Evolutionary conservation across 2,888 invertebrate genomes (phyloP).

Genomic region (Dicycla oo): DNA sequence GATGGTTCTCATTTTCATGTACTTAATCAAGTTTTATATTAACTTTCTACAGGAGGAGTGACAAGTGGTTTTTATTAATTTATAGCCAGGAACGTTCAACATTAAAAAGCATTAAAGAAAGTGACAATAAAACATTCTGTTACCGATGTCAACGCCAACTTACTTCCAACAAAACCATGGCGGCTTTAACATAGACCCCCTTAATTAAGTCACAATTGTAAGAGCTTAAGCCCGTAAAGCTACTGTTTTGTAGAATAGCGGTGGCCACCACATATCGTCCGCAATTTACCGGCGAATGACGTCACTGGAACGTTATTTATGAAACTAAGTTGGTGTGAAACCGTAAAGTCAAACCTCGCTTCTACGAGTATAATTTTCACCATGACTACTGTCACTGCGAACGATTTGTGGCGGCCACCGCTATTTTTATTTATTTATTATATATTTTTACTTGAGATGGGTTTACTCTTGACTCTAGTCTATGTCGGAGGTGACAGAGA

Average conservation of each 20-base stretch:
- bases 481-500: no score
- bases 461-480: no score
- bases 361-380: neutral
- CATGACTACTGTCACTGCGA: neutral
- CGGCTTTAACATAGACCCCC: neutral
- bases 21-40: neutral
- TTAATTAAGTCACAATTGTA: conserved; percentile 25
- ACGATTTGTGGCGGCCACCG: neutral
- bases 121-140: conserved; percentile 28
- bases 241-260: neutral
- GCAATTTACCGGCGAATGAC: neutral
- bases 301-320: neutral
- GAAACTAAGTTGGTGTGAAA: neutral
- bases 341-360: neutral
- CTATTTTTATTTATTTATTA: no score
- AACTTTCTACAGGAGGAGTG: conserved; percentile 3
- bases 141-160: neutral
- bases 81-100: neutral
- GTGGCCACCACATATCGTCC: neutral
- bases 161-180: conserved; percentile 30
- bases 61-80: conserved; percentile 7
- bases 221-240: conserved; percentile 13
- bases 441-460: no score
- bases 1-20: neutral
- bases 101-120: conserved; percentile 29